Percentiles rank a stretch among this genome's conserved stretches.
Evolutionary conservation across 1,140 invertebrate species (phyloP).

Genomic region (Sesamia nonagrioides): DNA sequence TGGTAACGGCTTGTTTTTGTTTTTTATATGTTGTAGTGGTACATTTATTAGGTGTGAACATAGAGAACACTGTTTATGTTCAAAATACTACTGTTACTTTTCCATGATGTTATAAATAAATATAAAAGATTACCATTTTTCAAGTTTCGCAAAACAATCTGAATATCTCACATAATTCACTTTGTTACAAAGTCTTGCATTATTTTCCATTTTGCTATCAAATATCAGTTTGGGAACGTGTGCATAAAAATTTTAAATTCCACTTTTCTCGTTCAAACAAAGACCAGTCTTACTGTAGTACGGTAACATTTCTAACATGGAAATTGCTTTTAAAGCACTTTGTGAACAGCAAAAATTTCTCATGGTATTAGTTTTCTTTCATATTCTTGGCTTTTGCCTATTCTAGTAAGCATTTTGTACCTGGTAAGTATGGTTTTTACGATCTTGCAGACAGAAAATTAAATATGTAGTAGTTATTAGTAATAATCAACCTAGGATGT

Average conservation of each 20-base stretch:
- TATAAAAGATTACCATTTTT: too few species aligned
- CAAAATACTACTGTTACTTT: too few species aligned
- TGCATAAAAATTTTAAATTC: not conserved
- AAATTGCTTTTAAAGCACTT: not conserved
- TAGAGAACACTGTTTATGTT: too few species aligned
- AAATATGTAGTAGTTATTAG: not conserved
- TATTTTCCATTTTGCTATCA: not conserved
- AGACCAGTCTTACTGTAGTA: not conserved
- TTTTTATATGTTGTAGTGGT: too few species aligned
- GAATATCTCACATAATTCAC: too few species aligned
- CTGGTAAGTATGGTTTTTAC: not conserved
- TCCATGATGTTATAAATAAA: too few species aligned
- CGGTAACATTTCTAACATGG: not conserved
- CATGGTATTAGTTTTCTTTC: not conserved
- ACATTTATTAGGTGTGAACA: too few species aligned
- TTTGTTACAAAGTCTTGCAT: too few species aligned
- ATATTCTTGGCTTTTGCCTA: not conserved
- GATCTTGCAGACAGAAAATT: not conserved
- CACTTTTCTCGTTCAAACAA: constrained; percentile 2
- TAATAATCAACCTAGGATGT: too few species aligned
- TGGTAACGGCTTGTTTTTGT: too few species aligned
- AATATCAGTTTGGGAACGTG: not conserved
- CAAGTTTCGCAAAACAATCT: too few species aligned
- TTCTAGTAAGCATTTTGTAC: not conserved
- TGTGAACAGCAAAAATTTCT: not conserved